These are phyloP conservation scores for Argyrosomus regius DNA, from an alignment of 2,797 vertebrate species.

Conservation along the genomic window DNA sequence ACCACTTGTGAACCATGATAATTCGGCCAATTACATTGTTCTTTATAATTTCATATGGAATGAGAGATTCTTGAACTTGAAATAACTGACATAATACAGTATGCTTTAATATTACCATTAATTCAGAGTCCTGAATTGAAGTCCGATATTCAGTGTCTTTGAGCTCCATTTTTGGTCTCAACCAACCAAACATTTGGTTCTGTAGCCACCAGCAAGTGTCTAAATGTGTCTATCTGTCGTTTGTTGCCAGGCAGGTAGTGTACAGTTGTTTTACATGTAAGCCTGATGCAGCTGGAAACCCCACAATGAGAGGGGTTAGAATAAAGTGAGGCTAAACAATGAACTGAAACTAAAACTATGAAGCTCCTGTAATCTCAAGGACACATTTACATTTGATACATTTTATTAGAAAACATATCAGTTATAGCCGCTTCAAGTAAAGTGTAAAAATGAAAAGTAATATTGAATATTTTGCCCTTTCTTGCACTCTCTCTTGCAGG, in stretches of 20 bases:
- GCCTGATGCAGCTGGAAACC: background rate
- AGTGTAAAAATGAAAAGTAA: background rate
- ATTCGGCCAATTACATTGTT: background rate
- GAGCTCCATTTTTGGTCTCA: background rate
- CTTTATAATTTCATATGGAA: background rate
- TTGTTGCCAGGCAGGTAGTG: background rate
- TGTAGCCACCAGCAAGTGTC: background rate
- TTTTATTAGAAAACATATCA: conserved; percentile 1
- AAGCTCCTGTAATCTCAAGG: background rate
- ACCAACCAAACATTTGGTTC: background rate
- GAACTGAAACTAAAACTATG: background rate
- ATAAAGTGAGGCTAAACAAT: background rate
- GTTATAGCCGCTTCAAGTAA: background rate
- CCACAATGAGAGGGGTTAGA: background rate
- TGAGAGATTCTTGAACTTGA: background rate
- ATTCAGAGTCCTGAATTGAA: background rate
- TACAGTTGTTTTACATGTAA: background rate
- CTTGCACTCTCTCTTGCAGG: background rate
- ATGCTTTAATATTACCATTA: background rate
- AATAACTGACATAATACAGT: background rate
- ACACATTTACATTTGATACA: background rate
- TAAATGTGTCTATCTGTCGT: background rate
- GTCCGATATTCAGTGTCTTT: too few relatives aligned
- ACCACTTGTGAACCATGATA: background rate
- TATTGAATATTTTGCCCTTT: conserved; percentile 1